Conservation (phyloP, 2,113 vertebrate species). For the Rutilus rutilus region DNA sequence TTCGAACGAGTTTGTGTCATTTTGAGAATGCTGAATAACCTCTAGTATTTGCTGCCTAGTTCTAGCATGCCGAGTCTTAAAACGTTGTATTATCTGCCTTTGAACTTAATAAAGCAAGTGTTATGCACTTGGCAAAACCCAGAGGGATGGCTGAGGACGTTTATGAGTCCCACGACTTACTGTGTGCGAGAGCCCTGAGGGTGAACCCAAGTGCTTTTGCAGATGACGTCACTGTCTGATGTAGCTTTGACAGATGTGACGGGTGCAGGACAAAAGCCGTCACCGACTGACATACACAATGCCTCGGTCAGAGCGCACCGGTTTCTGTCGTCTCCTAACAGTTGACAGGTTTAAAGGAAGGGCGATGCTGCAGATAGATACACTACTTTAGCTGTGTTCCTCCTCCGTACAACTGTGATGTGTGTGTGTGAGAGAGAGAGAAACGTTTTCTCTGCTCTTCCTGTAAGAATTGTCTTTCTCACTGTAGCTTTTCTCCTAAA, state of each 20-base stretch:
- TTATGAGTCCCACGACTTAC: not conserved
- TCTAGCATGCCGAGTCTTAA: slow-evolving; percentile 9
- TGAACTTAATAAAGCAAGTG: not conserved
- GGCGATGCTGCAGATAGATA: slow-evolving; percentile 34
- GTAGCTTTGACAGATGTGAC: not conserved
- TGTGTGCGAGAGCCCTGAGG: not conserved
- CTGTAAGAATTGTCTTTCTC: not conserved
- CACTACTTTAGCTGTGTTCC: slow-evolving; percentile 45
- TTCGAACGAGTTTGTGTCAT: not conserved
- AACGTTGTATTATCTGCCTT: slow-evolving; percentile 13
- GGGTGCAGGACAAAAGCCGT: not conserved
- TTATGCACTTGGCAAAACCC: not conserved
- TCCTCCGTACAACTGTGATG: slow-evolving; percentile 14
- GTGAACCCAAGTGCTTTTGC: not conserved
- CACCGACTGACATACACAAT: not conserved
- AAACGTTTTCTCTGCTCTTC: not conserved
- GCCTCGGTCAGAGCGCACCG: not conserved
- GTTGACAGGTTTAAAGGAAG: not conserved
- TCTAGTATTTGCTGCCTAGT: slow-evolving; percentile 12
- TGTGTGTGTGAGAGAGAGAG: not conserved
- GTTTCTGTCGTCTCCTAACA: not conserved
- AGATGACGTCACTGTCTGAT: not conserved
- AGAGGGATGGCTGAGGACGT: not conserved
- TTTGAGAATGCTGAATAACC: not conserved
- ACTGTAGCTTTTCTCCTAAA: slow-evolving; percentile 22